Evolutionary conservation across 2,888 invertebrate species (phyloP), one percentile per base, ranked within the genome.

Genomic region (Dynastes tityus): DNA sequence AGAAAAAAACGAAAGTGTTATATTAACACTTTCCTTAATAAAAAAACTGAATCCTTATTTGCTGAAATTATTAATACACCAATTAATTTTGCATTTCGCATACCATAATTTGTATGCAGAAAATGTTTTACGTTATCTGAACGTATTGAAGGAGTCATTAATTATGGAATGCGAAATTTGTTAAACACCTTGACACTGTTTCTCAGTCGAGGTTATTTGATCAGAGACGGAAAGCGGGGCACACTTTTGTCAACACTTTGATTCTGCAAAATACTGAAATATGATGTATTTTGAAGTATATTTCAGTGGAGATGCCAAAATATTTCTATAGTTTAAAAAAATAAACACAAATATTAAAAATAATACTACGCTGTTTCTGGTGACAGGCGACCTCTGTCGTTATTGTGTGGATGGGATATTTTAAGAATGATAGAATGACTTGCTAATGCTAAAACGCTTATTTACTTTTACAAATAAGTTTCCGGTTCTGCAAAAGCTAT

Each of bases 181-280:
- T 16, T 40, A 4, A 22, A 2, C 22, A 40, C 65, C 65, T 67
- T 67, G 65, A 67, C 65, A 67, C 40, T 67, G 45, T 45, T 67
- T 45, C 40, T 40, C 45, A 40, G n/a, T 22, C 22, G 45, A 67
- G 40, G 65, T 22, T 45, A 27, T 37, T 67, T 29, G 13, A 67
- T 67, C 2, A 22, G 16, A 16, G 22, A 40, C 40, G n/a, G 5
- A 45, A 67, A 40, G 37, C 40, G 16, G 0, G n/a, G 16, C 40
- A 22, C 11, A 45, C 16, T 45, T 67, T 45, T 67, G 11, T 40
- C 65, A 45, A 45, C 65, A 22, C 65, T 45, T 67, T 67, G 37
- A 22, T 67, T 40, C 5, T n/a, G 22, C 22, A 16, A 22, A 55
- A 22, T 55, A 6, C 55, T 22, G 16, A 53, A 53, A 53, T 5